Base-by-base conservation (phyloP, 2,797 vertebrate species). In the Brotula barbata region DNA sequence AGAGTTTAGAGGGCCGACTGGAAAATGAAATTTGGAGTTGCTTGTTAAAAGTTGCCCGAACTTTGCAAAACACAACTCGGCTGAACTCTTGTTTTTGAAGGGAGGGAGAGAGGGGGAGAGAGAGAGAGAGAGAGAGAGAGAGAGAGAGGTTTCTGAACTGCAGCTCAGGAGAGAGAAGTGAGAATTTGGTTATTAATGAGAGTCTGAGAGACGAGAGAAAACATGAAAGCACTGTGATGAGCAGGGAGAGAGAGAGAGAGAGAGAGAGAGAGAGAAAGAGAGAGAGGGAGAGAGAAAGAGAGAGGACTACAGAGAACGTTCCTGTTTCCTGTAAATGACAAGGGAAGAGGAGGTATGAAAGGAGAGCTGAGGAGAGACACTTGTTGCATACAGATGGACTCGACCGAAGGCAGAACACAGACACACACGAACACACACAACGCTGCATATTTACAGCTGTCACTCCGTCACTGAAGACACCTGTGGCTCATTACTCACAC, bases 121-220 rank as follows among this genome's bases (percentile, higher is more conserved):
- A 58, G 52, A 11, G 31, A 2, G 9, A 6, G 5, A 2, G 5
- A 6, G 31, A 11, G 9, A 33, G 5, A 6, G 68, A 75, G 68
- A 60, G 66, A 64, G 64, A 40, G 58, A 58, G 52, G 14, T 31
- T 68, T 48, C 6, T 42, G 48, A 46, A 43, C 41, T 3, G 7
- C 61, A 63, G 69, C 67, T 72, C 43, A 37, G 50, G 47, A 48
- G 45, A 65, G 40, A 13, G 3, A 37, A 62, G 57, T 6, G 21
- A 63, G 71, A 22, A 20, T 37, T 54, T 60, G 51, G 42, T 68
- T 65, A 47, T 66, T 66, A 72, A 76, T 64, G 63, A 71, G 63
- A 67, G 59, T 67, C 65, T 28, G 25, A 28, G 25, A 28, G 25
- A 28, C n/a, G 25, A 28, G 25, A 28, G 25, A 28, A 28, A 4